Conservation (phyloP, 2,797 vertebrate species). For the Heteromormyrus szaboi region DNA sequence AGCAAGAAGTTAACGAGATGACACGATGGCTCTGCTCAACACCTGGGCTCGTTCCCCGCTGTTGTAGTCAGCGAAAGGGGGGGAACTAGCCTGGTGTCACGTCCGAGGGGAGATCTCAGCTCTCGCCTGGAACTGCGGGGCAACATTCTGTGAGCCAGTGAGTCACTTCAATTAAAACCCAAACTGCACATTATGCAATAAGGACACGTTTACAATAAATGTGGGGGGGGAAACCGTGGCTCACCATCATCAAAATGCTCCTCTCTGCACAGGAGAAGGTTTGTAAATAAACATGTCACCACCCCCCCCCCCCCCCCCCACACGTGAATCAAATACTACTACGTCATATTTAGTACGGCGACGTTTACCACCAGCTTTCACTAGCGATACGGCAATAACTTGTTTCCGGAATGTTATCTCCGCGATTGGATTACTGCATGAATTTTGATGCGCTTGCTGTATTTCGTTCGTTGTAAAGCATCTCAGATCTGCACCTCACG, state of each 20-base stretch:
- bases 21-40: neutral
- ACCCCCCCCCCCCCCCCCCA: neutral
- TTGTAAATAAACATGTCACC: neutral
- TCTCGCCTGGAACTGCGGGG: neutral
- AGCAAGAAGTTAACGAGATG: neutral
- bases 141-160: neutral
- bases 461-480: neutral
- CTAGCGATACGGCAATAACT: neutral
- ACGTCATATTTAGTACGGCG: neutral
- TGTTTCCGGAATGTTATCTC: neutral
- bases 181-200: constrained; percentile 10
- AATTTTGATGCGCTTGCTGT: neutral
- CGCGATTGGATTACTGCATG: neutral
- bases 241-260: neutral
- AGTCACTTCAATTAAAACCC: constrained; percentile 15
- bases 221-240: neutral
- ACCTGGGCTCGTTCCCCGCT: neutral
- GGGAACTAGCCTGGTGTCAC: neutral
- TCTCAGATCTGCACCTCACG: neutral
- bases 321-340: neutral
- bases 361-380: neutral
- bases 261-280: neutral
- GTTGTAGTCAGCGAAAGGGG: neutral
- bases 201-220: neutral
- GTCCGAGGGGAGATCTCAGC: neutral